Conservation (phyloP, 2,113 vertebrate species). For the Mugil cephalus region DNA sequence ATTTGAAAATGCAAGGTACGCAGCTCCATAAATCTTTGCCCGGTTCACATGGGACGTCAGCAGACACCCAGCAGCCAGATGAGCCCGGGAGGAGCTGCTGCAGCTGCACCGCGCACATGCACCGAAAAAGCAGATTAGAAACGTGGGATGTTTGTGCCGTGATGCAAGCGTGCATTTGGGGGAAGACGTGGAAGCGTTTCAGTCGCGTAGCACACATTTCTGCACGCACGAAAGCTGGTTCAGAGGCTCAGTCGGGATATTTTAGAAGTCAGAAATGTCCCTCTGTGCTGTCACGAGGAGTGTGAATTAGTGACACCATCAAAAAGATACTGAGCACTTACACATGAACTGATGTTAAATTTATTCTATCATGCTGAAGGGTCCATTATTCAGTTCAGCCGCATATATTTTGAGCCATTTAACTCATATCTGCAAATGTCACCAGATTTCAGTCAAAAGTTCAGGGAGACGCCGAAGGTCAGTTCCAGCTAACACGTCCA, state of each 20-base stretch:
- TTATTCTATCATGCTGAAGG: no score
- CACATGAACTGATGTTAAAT: no score
- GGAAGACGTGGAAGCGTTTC: no score
- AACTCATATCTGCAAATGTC: conserved; percentile 11
- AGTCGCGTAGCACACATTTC: no score
- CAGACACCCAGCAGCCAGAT: not conserved
- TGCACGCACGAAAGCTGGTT: no score
- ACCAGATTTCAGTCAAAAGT: conserved; percentile 42
- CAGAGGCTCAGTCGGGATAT: no score
- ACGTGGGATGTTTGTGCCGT: not conserved
- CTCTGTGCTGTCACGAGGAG: no score
- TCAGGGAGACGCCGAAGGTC: conserved; percentile 16
- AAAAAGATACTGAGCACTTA: no score
- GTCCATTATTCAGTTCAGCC: no score
- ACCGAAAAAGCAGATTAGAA: not conserved
- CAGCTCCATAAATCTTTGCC: not conserved
- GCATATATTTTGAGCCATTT: conserved; percentile 4
- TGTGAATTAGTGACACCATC: no score
- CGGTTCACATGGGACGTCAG: not conserved
- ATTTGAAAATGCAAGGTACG: not conserved
- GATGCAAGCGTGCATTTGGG: not conserved
- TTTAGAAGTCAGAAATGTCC: no score
- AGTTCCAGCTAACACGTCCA: not conserved
- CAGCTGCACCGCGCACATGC: no score
- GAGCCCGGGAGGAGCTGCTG: not conserved